These are phyloP conservation scores for Buteo buteo DNA, from an alignment of 2,113 vertebrate species.

Conservation along the genomic window DNA sequence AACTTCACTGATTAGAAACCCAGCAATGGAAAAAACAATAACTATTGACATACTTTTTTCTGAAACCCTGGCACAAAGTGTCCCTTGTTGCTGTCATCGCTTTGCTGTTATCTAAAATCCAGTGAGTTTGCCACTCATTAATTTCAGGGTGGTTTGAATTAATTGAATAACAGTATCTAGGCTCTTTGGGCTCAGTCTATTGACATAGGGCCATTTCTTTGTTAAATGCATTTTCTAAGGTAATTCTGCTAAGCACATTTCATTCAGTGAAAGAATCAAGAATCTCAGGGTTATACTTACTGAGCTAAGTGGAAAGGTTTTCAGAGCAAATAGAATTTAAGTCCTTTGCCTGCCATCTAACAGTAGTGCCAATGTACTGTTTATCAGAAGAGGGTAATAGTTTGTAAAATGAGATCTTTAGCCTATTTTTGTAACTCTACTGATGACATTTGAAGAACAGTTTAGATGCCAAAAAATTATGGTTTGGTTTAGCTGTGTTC, in stretches of 20 bases:
- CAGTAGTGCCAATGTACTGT: neutral
- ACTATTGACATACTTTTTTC: neutral
- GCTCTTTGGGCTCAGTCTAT: neutral
- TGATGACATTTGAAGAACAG: neutral
- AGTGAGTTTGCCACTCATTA: neutral
- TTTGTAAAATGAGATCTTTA: neutral
- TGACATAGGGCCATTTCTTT: neutral
- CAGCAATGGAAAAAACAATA: neutral
- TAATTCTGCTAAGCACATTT: neutral
- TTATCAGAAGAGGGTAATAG: neutral
- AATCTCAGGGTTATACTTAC: fast-evolving
- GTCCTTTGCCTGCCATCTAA: neutral
- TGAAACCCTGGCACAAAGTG: neutral
- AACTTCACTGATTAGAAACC: neutral
- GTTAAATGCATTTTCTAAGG: neutral
- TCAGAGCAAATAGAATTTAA: neutral
- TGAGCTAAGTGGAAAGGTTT: neutral
- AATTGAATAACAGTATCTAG: neutral
- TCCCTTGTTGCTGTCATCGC: neutral
- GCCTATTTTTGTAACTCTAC: neutral
- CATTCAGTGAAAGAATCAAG: fast-evolving
- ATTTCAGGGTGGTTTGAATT: neutral
- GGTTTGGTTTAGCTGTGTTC: neutral
- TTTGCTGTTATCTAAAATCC: neutral
- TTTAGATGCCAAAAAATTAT: neutral